Percentiles rank a stretch among this genome's conserved stretches.
phyloP scores from a whole-genome alignment of 1,140 invertebrate species.

The Arctopsyche grandis region DNA sequence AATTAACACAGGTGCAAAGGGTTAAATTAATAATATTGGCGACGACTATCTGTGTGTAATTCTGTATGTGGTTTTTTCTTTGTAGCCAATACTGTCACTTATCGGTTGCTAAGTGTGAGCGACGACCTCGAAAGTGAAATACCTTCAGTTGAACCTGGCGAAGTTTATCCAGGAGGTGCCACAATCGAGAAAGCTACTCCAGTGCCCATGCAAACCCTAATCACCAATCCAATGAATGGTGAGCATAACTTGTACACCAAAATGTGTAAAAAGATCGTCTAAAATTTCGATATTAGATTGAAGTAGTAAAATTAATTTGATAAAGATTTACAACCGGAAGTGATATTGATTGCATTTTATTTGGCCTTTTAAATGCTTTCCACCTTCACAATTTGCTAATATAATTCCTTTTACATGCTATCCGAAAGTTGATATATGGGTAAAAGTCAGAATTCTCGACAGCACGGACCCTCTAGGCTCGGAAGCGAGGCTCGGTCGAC shows the following conservation, averaged over 20 bases:
- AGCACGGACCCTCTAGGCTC: too few species aligned
- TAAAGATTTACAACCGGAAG: neutral
- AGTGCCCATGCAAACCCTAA: constrained; percentile 40
- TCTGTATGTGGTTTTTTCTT: neutral
- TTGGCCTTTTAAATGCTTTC: too few species aligned
- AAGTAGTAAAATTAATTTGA: neutral
- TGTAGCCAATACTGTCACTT: constrained; percentile 43
- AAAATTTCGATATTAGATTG: too few species aligned
- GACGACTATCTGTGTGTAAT: neutral
- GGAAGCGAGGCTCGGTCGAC: too few species aligned
- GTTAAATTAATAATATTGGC: neutral
- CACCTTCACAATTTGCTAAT: too few species aligned
- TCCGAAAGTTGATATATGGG: too few species aligned
- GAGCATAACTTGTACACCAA: neutral
- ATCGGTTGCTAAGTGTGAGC: constrained; percentile 45
- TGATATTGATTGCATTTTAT: neutral
- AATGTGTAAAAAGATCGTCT: neutral
- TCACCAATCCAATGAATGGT: constrained; percentile 51
- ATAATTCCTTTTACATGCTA: too few species aligned
- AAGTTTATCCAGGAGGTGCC: constrained; percentile 28
- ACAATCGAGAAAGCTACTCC: constrained; percentile 27
- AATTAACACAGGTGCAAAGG: neutral
- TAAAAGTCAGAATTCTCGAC: too few species aligned
- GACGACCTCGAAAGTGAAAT: constrained; percentile 42
- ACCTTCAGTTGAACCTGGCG: constrained; percentile 8